Evolutionary conservation across 2,797 vertebrate genomes (phyloP), one percentile per base, ranked within the genome.

Genomic region (Linurgus olivaceus): DNA sequence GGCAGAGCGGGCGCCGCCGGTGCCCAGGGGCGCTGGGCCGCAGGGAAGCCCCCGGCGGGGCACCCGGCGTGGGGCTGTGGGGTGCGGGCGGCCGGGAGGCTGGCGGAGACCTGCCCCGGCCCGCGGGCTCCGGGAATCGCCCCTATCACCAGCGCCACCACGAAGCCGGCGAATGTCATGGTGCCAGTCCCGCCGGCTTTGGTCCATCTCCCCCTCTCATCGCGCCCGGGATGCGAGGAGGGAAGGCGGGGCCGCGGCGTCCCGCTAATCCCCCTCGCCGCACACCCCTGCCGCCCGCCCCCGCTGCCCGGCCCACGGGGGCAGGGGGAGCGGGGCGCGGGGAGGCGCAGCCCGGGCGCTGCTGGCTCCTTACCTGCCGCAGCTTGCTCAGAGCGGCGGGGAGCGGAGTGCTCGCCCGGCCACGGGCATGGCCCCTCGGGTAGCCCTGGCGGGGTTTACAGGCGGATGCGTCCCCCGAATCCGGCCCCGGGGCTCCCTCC

Each of bases 21-120:
- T 98, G 98, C 98, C 96, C 98, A 98, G 96, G 98, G 97, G 94
- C 98, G 98, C 85, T 94, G 98, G 33, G 95, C 95, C 40, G 98
- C 98, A 58, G 96, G 95, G 96, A 98, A 98, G 68, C 96, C 98
- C 2, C 95, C 98, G 66, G 52, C 24, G 38, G 79, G 97, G 50
- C 98, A 67, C 61, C 61, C 61, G 91, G 72, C 28, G 54, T 72
- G 16, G 62, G 61, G 35, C 66, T 78, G 70, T 1, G 35, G 90
- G 82, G 45, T 63, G 66, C 21, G 68, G 95, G 31, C 74, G 97
- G 92, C 76, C 54, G 29, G 13, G 21, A 83, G 70, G 92, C 38
- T 58, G 97, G 89, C 63, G 55, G 35, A 7, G 31, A 81, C 65
- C 82, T 59, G 79, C 28, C 86, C 45, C 66, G 28, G 33, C 51